These are phyloP conservation scores for Aphidius colemani DNA, from an alignment of 2,888 invertebrate genomes.

Conservation along the genomic window DNA sequence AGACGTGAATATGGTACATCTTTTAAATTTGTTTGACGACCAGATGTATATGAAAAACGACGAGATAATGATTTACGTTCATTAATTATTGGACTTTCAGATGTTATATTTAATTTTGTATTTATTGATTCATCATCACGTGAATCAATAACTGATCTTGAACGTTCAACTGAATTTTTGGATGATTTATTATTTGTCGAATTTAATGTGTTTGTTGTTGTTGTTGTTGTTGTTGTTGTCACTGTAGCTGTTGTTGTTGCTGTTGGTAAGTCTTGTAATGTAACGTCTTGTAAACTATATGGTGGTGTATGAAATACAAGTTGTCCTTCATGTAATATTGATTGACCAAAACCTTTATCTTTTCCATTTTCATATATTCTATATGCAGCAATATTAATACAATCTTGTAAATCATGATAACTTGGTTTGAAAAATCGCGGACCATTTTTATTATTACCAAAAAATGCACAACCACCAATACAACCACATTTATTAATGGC, in stretches of 20 bases:
- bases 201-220: slow-evolving; percentile 9
- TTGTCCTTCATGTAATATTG: slow-evolving; percentile 84
- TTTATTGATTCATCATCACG: slow-evolving; percentile 43
- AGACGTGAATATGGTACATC: slow-evolving; percentile 83
- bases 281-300: slow-evolving; percentile 78
- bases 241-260: slow-evolving; percentile 44
- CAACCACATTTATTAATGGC: slow-evolving; percentile 87
- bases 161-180: slow-evolving; percentile 52
- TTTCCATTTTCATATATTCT: slow-evolving; percentile 76
- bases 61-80: slow-evolving; percentile 62
- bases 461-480: slow-evolving; percentile 92
- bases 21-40: slow-evolving; percentile 62
- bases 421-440: slow-evolving; percentile 85
- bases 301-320: slow-evolving; percentile 90
- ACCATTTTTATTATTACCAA: slow-evolving; percentile 91
- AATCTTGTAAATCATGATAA: slow-evolving; percentile 78
- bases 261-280: slow-evolving; percentile 68
- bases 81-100: slow-evolving; percentile 59
- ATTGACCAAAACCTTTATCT: slow-evolving; percentile 93
- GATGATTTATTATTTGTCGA: slow-evolving; percentile 25
- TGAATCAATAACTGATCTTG: slow-evolving; percentile 53
- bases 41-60: slow-evolving; percentile 69
- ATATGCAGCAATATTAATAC: slow-evolving; percentile 81
- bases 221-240: slow-evolving; percentile 42
- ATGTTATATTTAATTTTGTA: slow-evolving; percentile 49